A percentile compares a stretch with the other conserved stretches of the same genome.
Conservation (phyloP, 2,113 vertebrate genomes). For the Elephantulus edwardii region DNA sequence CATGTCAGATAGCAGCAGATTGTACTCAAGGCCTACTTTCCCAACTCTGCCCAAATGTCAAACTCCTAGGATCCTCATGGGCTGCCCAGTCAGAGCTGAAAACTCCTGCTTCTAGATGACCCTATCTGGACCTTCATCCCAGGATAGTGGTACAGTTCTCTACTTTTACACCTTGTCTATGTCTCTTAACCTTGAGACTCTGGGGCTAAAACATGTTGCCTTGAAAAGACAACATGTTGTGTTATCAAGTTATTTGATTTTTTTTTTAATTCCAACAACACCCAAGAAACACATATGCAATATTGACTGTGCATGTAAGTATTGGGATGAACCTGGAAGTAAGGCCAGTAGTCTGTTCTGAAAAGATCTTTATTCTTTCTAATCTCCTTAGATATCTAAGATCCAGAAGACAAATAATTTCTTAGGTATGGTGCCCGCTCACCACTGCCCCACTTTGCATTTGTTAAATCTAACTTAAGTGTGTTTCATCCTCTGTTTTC, state of each 20-base stretch:
- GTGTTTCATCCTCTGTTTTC: too few species aligned
- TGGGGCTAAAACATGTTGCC: neutral
- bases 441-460: neutral
- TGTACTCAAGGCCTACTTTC: fast-evolving
- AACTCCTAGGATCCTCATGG: neutral
- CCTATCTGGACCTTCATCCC: neutral
- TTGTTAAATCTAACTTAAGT: too few species aligned
- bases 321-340: fast-evolving
- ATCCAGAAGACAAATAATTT: neutral
- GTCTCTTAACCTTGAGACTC: neutral
- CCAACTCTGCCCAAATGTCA: neutral
- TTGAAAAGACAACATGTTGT: too few species aligned
- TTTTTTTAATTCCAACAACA: neutral
- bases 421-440: fast-evolving
- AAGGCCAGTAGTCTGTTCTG: neutral
- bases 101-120: too few species aligned
- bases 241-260: neutral
- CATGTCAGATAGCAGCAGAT: fast-evolving
- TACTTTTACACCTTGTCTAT: too few species aligned
- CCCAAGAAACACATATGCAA: neutral
- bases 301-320: fast-evolving
- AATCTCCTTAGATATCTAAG: too few species aligned
- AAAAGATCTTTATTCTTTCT: fast-evolving
- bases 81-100: neutral
- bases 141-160: neutral